A percentile compares a stretch with the other conserved stretches of the same genome.
phyloP scores from a whole-genome alignment of 2,888 invertebrate species.

The Habroteleia sp. region DNA sequence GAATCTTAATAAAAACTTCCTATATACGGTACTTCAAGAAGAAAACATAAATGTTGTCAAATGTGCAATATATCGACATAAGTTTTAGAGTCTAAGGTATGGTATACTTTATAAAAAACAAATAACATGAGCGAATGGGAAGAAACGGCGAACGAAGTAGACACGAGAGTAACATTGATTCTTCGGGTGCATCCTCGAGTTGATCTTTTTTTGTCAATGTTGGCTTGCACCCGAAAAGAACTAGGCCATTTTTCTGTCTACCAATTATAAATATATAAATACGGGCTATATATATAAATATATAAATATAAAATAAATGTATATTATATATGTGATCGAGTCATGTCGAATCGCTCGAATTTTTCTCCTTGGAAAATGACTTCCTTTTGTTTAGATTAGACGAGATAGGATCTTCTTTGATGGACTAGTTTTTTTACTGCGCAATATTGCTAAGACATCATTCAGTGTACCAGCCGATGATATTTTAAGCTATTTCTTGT shows the following conservation, averaged over 20 bases:
- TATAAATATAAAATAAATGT: slow-evolving; percentile 69
- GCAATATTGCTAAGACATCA: slow-evolving; percentile 44
- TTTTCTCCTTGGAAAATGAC: slow-evolving; percentile 50
- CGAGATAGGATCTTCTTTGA: slow-evolving; percentile 31
- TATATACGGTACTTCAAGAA: slow-evolving; percentile 78
- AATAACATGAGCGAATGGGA: slow-evolving; percentile 28
- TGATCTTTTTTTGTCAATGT: slow-evolving; percentile 59
- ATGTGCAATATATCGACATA: slow-evolving; percentile 81
- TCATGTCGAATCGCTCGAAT: slow-evolving; percentile 73
- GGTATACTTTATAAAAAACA: slow-evolving; percentile 74
- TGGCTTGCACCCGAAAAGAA: slow-evolving; percentile 58
- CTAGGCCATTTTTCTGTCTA: slow-evolving; percentile 68
- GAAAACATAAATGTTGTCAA: slow-evolving; percentile 79
- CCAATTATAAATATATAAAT: slow-evolving; percentile 80
- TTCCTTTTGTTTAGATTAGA: slow-evolving; percentile 31
- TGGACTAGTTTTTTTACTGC: slow-evolving; percentile 35
- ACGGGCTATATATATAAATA: slow-evolving; percentile 69
- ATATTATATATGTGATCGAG: slow-evolving; percentile 75
- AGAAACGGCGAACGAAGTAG: slow-evolving; percentile 26
- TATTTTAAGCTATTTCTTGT: slow-evolving; percentile 5
- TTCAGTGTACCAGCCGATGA: slow-evolving; percentile 6
- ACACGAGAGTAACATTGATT: slow-evolving; percentile 53
- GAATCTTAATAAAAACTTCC: slow-evolving; percentile 72
- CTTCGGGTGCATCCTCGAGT: slow-evolving; percentile 48
- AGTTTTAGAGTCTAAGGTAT: slow-evolving; percentile 75